Evolutionary conservation across 2,797 vertebrate genomes (phyloP).

Genomic region (Brachyrhaphis roseni): DNA sequence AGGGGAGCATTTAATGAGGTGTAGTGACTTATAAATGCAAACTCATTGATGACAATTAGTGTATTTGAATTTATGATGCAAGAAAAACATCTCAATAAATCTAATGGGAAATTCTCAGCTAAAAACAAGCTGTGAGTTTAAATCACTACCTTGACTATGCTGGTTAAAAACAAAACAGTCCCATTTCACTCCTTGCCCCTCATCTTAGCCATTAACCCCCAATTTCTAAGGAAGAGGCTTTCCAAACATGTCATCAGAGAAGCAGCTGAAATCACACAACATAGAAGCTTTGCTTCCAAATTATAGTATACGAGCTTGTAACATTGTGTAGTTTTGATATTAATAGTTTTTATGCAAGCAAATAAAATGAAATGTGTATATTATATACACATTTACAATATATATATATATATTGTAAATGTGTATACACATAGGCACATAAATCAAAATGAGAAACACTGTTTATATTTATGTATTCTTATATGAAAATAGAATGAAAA

Average conservation of each 20-base stretch:
- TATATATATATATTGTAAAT: too few species aligned
- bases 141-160: not conserved
- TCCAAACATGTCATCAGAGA: not conserved
- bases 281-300: not conserved
- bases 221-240: not conserved
- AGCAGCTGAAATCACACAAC: not conserved
- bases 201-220: not conserved
- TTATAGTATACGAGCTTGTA: not conserved
- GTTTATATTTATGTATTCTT: not conserved
- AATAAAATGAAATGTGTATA: not conserved
- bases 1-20: not conserved
- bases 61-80: not conserved
- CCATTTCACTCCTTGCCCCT: not conserved
- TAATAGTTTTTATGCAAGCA: not conserved
- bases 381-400: too few species aligned
- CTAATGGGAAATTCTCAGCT: not conserved
- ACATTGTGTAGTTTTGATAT: not conserved
- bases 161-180: not conserved
- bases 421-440: too few species aligned
- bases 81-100: not conserved
- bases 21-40: not conserved
- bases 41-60: not conserved
- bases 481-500: not conserved
- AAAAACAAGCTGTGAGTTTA: not conserved
- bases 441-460: not conserved